Conservation (phyloP, 2,113 vertebrate species). For the Proterorhinus semilunaris region DNA sequence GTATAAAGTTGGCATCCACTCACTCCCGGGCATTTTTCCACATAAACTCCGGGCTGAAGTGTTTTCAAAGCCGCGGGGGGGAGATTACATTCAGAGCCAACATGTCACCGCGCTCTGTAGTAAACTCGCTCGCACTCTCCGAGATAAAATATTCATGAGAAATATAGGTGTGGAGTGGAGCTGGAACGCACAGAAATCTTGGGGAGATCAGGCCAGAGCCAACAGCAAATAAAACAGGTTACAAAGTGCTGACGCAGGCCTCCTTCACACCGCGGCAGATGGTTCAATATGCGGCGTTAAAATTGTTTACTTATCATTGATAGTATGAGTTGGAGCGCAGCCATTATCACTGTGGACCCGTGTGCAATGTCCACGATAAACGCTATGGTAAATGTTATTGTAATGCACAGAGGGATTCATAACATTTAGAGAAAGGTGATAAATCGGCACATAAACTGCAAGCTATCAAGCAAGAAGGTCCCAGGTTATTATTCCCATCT, state of each 20-base stretch:
- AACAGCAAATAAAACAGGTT: neutral
- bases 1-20: slow-evolving; percentile 15
- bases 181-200: neutral
- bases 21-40: slow-evolving; percentile 18
- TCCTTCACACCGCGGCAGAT: neutral
- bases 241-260: slow-evolving; percentile 1
- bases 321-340: neutral
- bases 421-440: neutral
- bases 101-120: slow-evolving; percentile 1
- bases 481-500: no score
- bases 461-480: neutral
- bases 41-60: neutral
- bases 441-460: neutral
- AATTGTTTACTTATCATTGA: neutral
- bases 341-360: neutral
- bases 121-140: neutral
- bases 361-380: neutral
- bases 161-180: neutral
- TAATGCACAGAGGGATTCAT: neutral
- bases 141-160: slow-evolving; percentile 11
- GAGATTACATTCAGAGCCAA: slow-evolving; percentile 1
- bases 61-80: neutral
- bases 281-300: slow-evolving; percentile 1
- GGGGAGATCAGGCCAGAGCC: neutral
- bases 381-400: neutral